These are phyloP conservation scores for Physella acuta DNA, from an alignment of 1,140 invertebrate genomes.

Conservation along the genomic window DNA sequence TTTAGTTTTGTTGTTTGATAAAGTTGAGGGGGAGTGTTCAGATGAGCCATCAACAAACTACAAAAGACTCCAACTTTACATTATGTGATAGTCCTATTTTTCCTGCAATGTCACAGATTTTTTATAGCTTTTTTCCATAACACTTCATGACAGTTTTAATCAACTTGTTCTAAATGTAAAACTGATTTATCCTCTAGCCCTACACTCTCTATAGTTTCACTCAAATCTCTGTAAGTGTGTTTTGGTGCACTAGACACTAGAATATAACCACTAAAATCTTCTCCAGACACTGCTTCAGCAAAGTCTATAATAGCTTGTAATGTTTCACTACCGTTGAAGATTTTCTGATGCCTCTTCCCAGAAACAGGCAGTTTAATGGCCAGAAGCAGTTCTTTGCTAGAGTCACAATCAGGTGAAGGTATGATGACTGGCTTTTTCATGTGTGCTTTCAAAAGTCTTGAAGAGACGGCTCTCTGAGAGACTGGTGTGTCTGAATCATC, in stretches of 20 bases:
- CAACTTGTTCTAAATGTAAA: conserved; percentile 29
- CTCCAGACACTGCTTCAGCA: conserved; percentile 27
- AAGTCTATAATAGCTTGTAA: conserved; percentile 28
- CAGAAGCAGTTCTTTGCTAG: conserved; percentile 18
- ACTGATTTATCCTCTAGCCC: conserved; percentile 28
- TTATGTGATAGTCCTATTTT: no score
- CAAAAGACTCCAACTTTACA: no score
- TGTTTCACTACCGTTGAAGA: conserved; percentile 24
- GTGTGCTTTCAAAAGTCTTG: neutral
- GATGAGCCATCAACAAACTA: no score
- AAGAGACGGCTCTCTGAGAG: neutral
- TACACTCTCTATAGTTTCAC: conserved; percentile 24
- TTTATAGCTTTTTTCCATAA: no score
- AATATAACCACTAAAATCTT: conserved; percentile 26
- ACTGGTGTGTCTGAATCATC: conserved; percentile 18
- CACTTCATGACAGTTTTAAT: no score
- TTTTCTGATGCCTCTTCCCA: conserved; percentile 28
- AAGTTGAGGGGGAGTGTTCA: no score
- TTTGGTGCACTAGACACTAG: conserved; percentile 24
- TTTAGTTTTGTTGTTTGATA: no score
- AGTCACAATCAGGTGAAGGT: conserved; percentile 12
- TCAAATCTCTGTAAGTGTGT: conserved; percentile 19
- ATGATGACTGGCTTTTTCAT: conserved; percentile 16
- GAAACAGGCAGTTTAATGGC: conserved; percentile 30
- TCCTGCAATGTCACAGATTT: no score